phyloP scores from a whole-genome alignment of 2,113 vertebrate species.

The Tyto alba region DNA sequence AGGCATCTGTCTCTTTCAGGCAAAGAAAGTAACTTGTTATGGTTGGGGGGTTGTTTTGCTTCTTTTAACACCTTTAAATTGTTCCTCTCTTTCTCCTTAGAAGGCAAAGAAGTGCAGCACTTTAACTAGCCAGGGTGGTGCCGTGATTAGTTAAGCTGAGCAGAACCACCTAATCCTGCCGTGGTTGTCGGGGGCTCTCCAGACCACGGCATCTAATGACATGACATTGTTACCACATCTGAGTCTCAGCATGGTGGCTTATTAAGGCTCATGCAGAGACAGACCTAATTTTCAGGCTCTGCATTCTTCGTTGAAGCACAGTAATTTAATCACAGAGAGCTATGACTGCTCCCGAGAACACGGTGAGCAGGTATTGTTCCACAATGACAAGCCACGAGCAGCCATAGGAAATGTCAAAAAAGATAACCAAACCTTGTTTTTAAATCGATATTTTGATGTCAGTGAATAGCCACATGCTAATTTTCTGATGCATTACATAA shows the following conservation, averaged over 20 bases:
- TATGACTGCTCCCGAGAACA: not conserved
- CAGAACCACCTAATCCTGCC: not conserved
- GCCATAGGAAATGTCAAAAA: not conserved
- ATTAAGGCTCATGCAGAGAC: not conserved
- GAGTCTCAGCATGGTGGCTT: not conserved
- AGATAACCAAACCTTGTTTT: not conserved
- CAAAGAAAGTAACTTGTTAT: not conserved
- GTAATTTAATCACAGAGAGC: not conserved
- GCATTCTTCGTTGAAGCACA: not conserved
- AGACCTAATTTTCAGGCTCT: not conserved
- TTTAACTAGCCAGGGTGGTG: not conserved
- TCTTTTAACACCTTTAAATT: not conserved
- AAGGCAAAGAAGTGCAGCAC: not conserved
- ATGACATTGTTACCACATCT: rapidly evolving
- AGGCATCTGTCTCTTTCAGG: not conserved
- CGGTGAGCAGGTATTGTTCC: not conserved
- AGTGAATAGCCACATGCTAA: not conserved
- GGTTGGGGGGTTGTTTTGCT: not conserved
- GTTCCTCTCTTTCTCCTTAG: not conserved
- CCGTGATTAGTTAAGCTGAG: not conserved
- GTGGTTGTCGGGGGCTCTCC: not conserved
- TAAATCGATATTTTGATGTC: not conserved
- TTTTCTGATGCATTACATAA: not conserved
- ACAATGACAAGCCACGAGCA: not conserved
- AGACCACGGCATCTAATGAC: not conserved